Conservation (phyloP, 2,797 vertebrate species). For the Cryptoprocta ferox region DNA sequence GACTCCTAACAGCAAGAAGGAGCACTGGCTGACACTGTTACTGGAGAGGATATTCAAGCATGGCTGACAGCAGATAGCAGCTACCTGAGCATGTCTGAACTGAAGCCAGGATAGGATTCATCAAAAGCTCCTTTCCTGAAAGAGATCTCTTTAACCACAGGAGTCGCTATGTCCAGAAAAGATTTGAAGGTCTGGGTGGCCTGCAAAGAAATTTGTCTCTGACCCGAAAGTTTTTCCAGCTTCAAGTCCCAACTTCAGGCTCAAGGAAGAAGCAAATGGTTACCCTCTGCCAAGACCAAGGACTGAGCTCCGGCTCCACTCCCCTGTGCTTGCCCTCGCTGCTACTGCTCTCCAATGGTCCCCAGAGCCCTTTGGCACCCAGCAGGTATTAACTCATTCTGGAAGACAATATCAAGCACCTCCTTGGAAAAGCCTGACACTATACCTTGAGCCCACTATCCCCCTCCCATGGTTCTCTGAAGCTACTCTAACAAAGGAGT, state of each 20-base stretch:
- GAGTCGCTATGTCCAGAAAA: slow-evolving; percentile 21
- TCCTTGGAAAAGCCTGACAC: background rate
- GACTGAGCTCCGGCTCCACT: background rate
- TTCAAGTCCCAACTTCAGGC: slow-evolving; percentile 11
- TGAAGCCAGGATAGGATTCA: background rate
- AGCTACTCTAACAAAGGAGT: background rate
- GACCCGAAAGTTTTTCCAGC: slow-evolving; percentile 28
- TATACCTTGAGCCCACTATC: background rate
- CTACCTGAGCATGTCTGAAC: background rate
- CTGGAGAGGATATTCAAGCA: background rate
- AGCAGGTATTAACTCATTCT: background rate
- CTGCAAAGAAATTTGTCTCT: slow-evolving; percentile 41
- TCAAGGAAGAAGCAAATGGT: slow-evolving; percentile 47
- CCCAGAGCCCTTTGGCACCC: background rate
- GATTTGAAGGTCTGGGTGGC: slow-evolving; percentile 55
- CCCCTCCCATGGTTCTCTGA: background rate
- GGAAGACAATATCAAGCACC: background rate
- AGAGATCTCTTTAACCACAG: slow-evolving; percentile 27
- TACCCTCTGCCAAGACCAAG: background rate
- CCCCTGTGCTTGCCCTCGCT: background rate
- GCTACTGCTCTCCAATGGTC: background rate
- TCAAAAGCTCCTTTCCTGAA: slow-evolving; percentile 53
- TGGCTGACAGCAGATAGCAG: background rate
- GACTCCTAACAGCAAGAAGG: background rate
- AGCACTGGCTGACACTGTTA: background rate